phyloP scores from a whole-genome alignment of 2,888 invertebrate species.

The Trissolcus brochymenae region DNA sequence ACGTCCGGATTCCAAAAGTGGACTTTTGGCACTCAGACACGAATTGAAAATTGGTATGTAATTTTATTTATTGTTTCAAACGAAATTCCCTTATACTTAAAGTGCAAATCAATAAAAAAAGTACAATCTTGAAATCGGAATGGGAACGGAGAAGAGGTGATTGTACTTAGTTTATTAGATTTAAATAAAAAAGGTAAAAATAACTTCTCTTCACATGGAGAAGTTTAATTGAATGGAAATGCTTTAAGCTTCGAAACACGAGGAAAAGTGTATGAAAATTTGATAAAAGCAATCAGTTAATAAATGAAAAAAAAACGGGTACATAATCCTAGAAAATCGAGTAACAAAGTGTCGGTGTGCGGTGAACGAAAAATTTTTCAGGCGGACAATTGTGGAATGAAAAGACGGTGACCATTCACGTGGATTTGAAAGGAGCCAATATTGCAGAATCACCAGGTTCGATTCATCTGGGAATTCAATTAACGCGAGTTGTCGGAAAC shows the following conservation, averaged over 20 bases:
- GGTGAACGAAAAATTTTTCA: constrained; percentile 10
- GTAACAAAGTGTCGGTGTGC: background rate
- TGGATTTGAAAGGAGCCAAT: constrained; percentile 70
- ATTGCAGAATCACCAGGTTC: constrained; percentile 69
- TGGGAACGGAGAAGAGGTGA: too few species aligned
- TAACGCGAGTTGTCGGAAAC: constrained; percentile 74
- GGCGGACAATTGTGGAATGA: background rate
- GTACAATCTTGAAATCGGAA: too few species aligned
- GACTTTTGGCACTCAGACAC: too few species aligned
- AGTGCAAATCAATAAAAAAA: too few species aligned
- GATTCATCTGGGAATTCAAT: constrained; percentile 74
- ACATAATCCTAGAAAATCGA: constrained; percentile 13
- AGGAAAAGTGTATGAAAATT: background rate
- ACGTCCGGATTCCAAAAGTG: too few species aligned
- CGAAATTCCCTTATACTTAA: too few species aligned
- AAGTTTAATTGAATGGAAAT: background rate
- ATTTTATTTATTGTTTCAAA: too few species aligned
- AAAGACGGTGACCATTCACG: constrained; percentile 26
- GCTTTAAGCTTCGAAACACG: constrained; percentile 1
- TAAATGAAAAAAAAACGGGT: constrained; percentile 3
- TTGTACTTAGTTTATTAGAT: too few species aligned
- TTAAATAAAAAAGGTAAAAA: too few species aligned
- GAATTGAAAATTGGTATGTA: too few species aligned
- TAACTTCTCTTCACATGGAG: too few species aligned
- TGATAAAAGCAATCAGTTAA: constrained; percentile 3